phyloP scores from a whole-genome alignment of 2,888 invertebrate genomes.

The Cantharis flavilabris region DNA sequence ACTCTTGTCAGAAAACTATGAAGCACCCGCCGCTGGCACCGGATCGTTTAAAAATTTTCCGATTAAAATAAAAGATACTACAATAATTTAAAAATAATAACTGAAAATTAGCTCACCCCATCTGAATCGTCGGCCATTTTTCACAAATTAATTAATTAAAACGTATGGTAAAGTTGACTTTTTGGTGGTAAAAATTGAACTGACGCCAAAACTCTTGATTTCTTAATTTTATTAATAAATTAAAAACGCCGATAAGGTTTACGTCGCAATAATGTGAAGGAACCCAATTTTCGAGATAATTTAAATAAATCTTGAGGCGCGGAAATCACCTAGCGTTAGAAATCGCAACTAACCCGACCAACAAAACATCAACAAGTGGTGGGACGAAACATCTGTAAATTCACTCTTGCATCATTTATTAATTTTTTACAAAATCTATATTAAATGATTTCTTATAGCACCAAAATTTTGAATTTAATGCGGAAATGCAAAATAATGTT shows the following conservation, averaged over 20 bases:
- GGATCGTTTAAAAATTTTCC: no score
- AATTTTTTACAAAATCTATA: slow-evolving; percentile 7
- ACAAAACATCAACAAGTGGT: slow-evolving; percentile 11
- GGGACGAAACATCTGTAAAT: slow-evolving; percentile 14
- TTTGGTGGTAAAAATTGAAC: background rate
- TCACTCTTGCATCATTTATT: slow-evolving; percentile 27
- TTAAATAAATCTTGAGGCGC: background rate
- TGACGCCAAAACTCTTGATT: background rate
- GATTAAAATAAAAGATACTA: no score
- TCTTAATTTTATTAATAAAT: background rate
- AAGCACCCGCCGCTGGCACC: no score
- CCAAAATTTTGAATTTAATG: background rate
- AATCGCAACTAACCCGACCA: background rate
- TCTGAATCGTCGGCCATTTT: background rate
- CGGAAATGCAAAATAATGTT: slow-evolving; percentile 14
- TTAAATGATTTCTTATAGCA: slow-evolving; percentile 14
- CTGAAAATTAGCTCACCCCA: background rate
- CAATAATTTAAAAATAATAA: no score
- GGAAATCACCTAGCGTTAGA: background rate
- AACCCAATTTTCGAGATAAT: background rate
- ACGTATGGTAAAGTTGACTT: background rate
- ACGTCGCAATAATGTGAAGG: background rate
- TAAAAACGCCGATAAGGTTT: background rate
- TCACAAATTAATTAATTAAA: background rate
- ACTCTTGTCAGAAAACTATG: no score